Evolutionary conservation across 2,113 vertebrate genomes (phyloP).

Genomic region (Malurus cyaneus): DNA sequence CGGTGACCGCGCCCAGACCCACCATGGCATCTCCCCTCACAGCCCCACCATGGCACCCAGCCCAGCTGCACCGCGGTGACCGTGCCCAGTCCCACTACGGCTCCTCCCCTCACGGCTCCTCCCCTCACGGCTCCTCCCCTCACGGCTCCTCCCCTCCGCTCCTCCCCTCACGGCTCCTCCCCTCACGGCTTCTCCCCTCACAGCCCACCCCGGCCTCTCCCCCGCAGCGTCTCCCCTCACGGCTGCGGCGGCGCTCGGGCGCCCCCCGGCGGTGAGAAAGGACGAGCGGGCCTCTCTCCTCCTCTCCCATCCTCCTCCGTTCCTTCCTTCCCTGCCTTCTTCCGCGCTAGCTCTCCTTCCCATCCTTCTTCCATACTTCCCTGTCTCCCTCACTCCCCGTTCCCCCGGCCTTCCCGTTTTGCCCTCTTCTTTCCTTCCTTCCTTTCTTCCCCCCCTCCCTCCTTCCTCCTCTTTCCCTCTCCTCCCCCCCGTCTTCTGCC

Average conservation of each 20-base stretch:
- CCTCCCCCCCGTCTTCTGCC: not conserved
- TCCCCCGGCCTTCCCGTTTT: not conserved
- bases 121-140: not conserved
- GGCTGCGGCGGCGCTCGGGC: not conserved
- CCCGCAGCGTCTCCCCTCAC: not conserved
- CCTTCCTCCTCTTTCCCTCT: too few species aligned
- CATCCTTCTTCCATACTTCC: not conserved
- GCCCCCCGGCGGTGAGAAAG: not conserved
- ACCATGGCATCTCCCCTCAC: too few species aligned
- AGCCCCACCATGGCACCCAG: too few species aligned
- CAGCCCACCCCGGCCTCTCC: too few species aligned
- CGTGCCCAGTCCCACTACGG: too few species aligned
- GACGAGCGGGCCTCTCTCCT: accelerated
- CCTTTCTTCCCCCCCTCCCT: not conserved
- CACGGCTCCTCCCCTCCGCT: not conserved
- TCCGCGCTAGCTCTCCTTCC: not conserved
- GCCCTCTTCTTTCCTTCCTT: not conserved
- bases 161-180: too few species aligned
- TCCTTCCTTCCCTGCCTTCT: not conserved
- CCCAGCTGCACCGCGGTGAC: too few species aligned
- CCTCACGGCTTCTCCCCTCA: not conserved
- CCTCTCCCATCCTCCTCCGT: too few species aligned
- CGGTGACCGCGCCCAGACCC: conserved; percentile 71
- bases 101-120: too few species aligned
- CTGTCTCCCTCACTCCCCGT: not conserved